Base-by-base conservation (phyloP, 1,140 invertebrate species). In the Drosophila paulistorum region DNA sequence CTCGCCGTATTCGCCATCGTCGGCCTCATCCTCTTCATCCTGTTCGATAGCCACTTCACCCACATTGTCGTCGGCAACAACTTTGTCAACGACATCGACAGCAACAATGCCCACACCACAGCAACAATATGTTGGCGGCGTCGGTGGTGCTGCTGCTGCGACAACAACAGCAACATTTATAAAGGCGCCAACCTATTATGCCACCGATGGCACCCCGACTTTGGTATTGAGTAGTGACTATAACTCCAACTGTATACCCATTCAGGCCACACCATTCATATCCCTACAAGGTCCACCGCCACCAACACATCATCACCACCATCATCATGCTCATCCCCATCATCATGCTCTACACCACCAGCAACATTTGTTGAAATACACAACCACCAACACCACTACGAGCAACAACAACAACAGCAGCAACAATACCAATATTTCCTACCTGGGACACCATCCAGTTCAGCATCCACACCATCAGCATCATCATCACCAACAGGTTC, bases 21-120 rank as follows among this genome's bases (percentile, higher is more conserved):
- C 90, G 57, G 83, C 90, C 37, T 91, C 90, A n/a, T 91, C 90
- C 14, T 91, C 90, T 17, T 91, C 90, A n/a, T 91, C 90, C 58
- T 91, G 90, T 64, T 91, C 90, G 58, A 91, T 91, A 64, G 90
- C 90, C 71, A 90, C 90, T 60, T 91, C 90, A 39, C 90, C 90
- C 23, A 90, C 90, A 55, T 61, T 91, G 14, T 85, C 90, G 55
- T 85, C 86, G 37, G 87, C 90, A n/a, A 90, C 90, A 30, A 91
- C 90, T 26, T 64, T 85, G 48, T 89, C 90, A 26, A 90, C 90
- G 39, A 91, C 86, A 48, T 91, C 90, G 39, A 91, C 90, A 23
- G 86, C 86, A 59, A 91, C 90, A 33, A 89, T 91, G 68, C 90
- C 90, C 45, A 91, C 90, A 55, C 68, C 90, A 35, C 85, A 90